A percentile compares a stretch with the other conserved stretches of the same genome.
phyloP scores from a whole-genome alignment of 2,797 vertebrate genomes.

The Eulemur mongoz region DNA sequence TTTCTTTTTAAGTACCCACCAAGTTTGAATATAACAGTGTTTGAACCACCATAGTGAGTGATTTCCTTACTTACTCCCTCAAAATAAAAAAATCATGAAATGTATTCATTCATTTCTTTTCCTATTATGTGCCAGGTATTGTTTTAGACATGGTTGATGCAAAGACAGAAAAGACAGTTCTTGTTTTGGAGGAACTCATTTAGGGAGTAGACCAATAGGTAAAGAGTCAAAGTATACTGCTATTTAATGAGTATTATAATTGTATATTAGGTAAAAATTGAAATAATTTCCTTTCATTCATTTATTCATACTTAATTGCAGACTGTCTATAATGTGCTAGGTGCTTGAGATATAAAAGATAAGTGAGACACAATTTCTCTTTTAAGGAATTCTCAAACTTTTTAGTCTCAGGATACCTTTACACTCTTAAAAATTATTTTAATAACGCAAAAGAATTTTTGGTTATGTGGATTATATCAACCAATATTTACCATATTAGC shows the following conservation, averaged over 20 bases:
- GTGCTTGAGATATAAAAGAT: constrained; percentile 2
- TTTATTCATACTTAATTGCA: not conserved
- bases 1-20: not conserved
- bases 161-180: not conserved
- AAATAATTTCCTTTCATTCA: not conserved
- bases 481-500: not conserved
- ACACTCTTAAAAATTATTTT: constrained; percentile 9
- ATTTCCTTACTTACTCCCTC: not conserved
- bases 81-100: not conserved
- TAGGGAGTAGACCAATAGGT: not conserved
- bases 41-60: not conserved
- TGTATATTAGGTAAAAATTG: not conserved
- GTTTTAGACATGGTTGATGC: not conserved
- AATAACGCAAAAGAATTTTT: not conserved
- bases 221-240: not conserved
- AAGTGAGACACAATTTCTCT: not conserved
- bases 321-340: not conserved
- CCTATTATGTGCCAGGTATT: not conserved
- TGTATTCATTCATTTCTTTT: not conserved
- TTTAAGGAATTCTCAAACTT: not conserved
- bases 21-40: not conserved
- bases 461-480: not conserved
- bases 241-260: not conserved
- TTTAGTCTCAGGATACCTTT: not conserved
- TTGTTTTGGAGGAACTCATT: not conserved